Evolutionary conservation across 2,888 invertebrate species (phyloP).

Genomic region (Empis stercorea): DNA sequence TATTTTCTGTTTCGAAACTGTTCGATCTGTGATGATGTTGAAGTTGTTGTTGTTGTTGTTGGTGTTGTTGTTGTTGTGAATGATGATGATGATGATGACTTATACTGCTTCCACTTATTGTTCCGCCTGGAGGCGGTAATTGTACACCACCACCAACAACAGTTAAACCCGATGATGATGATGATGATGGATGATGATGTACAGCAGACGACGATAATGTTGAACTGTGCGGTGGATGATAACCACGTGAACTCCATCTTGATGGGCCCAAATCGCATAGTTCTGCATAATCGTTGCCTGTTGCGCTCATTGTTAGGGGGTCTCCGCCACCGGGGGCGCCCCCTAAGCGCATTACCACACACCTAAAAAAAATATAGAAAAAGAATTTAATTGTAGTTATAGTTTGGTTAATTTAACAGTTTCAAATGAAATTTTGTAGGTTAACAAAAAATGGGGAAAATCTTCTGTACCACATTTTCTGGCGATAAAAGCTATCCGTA

Average conservation of each 20-base stretch:
- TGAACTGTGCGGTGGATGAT: slow-evolving; percentile 28
- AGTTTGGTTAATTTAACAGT: too few species aligned
- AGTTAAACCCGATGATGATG: slow-evolving; percentile 10
- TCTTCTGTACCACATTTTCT: slow-evolving; percentile 5
- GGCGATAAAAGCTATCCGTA: slow-evolving; percentile 12
- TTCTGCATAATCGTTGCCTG: slow-evolving; percentile 39
- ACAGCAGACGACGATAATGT: slow-evolving; percentile 15
- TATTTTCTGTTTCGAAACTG: slow-evolving; percentile 37
- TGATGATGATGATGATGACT: slow-evolving; percentile 24
- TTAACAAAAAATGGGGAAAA: background rate
- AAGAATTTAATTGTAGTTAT: too few species aligned
- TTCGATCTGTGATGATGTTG: slow-evolving; percentile 23
- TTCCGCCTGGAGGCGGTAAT: slow-evolving; percentile 19
- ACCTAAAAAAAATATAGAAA: slow-evolving; percentile 13
- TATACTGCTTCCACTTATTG: slow-evolving; percentile 15
- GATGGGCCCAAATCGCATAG: slow-evolving; percentile 38
- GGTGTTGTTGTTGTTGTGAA: slow-evolving; percentile 1
- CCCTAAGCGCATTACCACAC: slow-evolving; percentile 21
- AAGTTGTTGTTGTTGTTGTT: background rate
- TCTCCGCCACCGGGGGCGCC: slow-evolving; percentile 20
- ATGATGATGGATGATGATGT: slow-evolving; percentile 24
- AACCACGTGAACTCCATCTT: slow-evolving; percentile 36
- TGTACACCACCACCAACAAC: slow-evolving; percentile 1
- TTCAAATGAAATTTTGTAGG: background rate
- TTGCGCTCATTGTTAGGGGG: slow-evolving; percentile 38